Evolutionary conservation across 2,888 invertebrate genomes (phyloP).

Genomic region (Andrena trimmerana): DNA sequence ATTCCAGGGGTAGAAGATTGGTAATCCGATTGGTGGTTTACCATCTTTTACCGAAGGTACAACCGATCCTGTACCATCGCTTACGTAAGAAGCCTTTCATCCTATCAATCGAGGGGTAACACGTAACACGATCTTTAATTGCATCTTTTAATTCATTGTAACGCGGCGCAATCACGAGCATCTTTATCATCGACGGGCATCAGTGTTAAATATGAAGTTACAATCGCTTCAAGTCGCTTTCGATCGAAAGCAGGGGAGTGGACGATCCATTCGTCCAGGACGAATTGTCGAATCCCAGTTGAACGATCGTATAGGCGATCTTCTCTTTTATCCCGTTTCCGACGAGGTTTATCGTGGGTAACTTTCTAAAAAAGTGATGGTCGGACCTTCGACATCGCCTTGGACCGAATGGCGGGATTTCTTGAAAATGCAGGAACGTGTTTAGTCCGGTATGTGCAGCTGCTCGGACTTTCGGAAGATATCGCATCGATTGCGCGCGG

Average conservation of each 20-base stretch:
- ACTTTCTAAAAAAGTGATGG: slow-evolving; percentile 73
- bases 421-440: background rate
- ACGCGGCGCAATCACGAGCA: slow-evolving; percentile 1
- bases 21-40: too few relatives aligned
- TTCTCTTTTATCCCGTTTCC: slow-evolving; percentile 13
- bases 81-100: slow-evolving; percentile 28
- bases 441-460: background rate
- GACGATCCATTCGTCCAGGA: background rate
- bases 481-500: background rate
- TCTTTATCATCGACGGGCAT: background rate
- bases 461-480: background rate
- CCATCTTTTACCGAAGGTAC: slow-evolving; percentile 23
- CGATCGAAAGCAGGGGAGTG: background rate
- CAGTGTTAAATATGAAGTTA: background rate
- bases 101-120: slow-evolving; percentile 20
- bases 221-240: background rate
- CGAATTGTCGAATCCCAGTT: slow-evolving; percentile 1
- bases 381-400: slow-evolving; percentile 72
- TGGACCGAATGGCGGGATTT: slow-evolving; percentile 45
- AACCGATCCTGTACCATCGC: background rate
- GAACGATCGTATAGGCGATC: background rate
- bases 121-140: slow-evolving; percentile 20
- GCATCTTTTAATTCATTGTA: slow-evolving; percentile 13
- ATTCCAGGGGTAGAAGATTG: too few relatives aligned
- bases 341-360: slow-evolving; percentile 35